A percentile compares a stretch with the other conserved stretches of the same genome.
Evolutionary conservation across 2,113 vertebrate species (phyloP).

Genomic region (Etheostoma cragini): DNA sequence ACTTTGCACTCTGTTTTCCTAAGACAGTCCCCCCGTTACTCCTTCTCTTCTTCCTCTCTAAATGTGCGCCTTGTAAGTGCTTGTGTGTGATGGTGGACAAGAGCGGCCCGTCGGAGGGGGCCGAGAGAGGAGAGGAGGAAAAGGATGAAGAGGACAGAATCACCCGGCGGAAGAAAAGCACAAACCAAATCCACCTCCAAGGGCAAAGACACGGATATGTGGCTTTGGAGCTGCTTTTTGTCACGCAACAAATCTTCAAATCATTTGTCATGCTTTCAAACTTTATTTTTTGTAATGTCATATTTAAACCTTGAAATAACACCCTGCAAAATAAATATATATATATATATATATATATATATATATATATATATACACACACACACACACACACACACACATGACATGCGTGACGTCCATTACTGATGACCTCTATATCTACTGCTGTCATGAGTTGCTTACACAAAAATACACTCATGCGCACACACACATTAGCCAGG

Average conservation of each 20-base stretch:
- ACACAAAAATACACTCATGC: not conserved
- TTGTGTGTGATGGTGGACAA: constrained; percentile 37
- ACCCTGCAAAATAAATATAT: no score
- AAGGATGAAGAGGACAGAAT: constrained; percentile 45
- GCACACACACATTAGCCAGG: not conserved
- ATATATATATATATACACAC: no score
- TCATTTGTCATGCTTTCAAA: no score
- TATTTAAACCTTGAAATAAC: no score
- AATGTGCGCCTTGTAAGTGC: constrained; percentile 57
- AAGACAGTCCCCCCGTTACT: not conserved
- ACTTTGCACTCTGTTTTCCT: constrained; percentile 48
- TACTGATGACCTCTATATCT: constrained; percentile 33
- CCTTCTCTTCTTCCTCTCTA: not conserved
- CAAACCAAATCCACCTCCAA: constrained; percentile 47
- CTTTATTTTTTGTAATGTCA: no score
- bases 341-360: no score
- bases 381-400: no score
- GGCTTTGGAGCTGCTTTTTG: constrained; percentile 47
- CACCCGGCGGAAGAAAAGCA: constrained; percentile 58
- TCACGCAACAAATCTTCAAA: constrained; percentile 68
- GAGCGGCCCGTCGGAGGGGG: constrained; percentile 51
- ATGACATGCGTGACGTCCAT: constrained; percentile 24
- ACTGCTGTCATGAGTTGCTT: constrained; percentile 21
- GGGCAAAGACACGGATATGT: constrained; percentile 29
- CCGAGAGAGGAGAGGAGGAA: constrained; percentile 34